phyloP scores from a whole-genome alignment of 53 echinoderm and acorn worm genomes.

The Apostichopus leukothele region DNA sequence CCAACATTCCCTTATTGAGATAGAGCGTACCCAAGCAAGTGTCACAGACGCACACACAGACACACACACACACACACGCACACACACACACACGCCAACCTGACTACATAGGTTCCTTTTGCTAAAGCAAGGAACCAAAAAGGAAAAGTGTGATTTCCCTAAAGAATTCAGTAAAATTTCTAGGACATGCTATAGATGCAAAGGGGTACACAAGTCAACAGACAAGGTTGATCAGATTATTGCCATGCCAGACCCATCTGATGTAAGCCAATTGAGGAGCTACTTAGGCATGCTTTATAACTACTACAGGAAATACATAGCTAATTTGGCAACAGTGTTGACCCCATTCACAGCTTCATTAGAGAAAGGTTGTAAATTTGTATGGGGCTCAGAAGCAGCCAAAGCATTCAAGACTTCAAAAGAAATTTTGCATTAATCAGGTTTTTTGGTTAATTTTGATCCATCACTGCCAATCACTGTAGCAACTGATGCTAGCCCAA shows the following conservation, averaged over 20 bases:
- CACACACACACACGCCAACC: no score
- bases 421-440: not conserved
- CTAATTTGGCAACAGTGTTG: slow-evolving; percentile 53
- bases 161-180: slow-evolving; percentile 51
- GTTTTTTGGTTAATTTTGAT: slow-evolving; percentile 36
- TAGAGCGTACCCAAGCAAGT: no score
- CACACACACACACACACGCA: no score
- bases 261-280: slow-evolving; percentile 41
- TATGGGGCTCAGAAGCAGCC: slow-evolving; percentile 47
- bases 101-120: no score
- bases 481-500: slow-evolving; percentile 48
- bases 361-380: slow-evolving; percentile 28
- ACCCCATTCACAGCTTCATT: slow-evolving; percentile 5
- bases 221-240: slow-evolving; percentile 54
- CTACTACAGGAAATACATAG: slow-evolving; percentile 23
- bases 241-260: slow-evolving; percentile 38
- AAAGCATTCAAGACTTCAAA: not conserved
- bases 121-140: no score
- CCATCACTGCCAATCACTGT: slow-evolving; percentile 26
- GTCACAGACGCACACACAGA: no score
- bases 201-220: slow-evolving; percentile 49
- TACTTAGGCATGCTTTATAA: slow-evolving; percentile 48
- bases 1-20: no score
- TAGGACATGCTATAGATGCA: slow-evolving; percentile 57
- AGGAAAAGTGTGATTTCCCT: slow-evolving; percentile 53